These are phyloP conservation scores for Centroberyx gerrardi DNA, from an alignment of 2,797 vertebrate species.

Conservation along the genomic window DNA sequence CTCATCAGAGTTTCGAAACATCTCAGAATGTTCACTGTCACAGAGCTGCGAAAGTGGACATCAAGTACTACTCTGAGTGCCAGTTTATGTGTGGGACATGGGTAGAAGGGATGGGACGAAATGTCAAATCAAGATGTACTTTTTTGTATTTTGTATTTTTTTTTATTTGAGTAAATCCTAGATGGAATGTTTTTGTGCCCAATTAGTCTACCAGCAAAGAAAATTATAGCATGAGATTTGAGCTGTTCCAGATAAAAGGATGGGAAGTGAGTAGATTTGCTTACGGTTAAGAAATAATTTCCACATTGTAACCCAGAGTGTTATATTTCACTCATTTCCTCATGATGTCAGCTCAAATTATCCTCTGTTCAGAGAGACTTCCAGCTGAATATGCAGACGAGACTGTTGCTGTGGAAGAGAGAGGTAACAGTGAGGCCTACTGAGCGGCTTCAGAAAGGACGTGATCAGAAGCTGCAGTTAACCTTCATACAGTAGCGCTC, in stretches of 20 bases:
- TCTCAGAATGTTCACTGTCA: background rate
- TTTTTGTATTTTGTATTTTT: too few species aligned
- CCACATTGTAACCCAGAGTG: background rate
- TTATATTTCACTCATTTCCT: background rate
- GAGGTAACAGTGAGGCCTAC: too few species aligned
- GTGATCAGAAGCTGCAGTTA: background rate
- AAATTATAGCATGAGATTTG: background rate
- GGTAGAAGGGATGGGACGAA: too few species aligned
- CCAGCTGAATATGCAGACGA: background rate
- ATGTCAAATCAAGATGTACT: too few species aligned
- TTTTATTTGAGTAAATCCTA: background rate
- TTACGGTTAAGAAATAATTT: too few species aligned
- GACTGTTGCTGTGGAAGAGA: background rate
- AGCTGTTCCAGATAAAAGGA: background rate
- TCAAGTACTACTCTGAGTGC: background rate
- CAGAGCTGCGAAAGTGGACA: background rate
- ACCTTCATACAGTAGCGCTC: background rate
- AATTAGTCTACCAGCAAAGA: too few species aligned
- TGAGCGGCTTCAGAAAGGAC: background rate
- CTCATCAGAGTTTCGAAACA: conserved; percentile 1
- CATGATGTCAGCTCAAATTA: background rate
- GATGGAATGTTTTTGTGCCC: background rate
- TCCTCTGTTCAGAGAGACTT: background rate
- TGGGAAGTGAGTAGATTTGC: background rate
- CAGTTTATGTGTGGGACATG: too few species aligned